Evolutionary conservation across 2,888 invertebrate species (phyloP).

Genomic region (Cheiracanthium punctorium): DNA sequence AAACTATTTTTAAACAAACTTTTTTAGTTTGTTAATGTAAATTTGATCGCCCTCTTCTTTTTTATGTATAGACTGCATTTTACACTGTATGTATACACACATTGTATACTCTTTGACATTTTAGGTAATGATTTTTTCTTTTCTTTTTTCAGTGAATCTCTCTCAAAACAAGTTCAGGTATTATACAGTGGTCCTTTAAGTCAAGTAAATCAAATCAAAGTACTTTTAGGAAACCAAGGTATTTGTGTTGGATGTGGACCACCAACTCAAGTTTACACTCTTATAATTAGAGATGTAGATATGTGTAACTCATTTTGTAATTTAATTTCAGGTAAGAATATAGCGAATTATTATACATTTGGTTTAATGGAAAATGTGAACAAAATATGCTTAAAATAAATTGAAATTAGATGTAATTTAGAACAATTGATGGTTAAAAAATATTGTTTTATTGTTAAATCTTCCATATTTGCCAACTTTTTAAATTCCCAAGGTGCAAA

Average conservation of each 20-base stretch:
- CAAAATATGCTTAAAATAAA: too few species aligned
- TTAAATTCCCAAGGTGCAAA: too few species aligned
- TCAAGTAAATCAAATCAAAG: constrained; percentile 41
- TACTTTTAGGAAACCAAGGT: constrained; percentile 49
- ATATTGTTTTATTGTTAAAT: neutral
- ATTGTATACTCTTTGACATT: neutral
- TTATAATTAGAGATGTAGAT: constrained; percentile 59
- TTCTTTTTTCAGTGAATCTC: constrained; percentile 34
- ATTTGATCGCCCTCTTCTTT: too few species aligned
- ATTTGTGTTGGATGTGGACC: constrained; percentile 37
- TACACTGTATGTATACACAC: too few species aligned
- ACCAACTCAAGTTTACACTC: constrained; percentile 26
- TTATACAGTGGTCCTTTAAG: constrained; percentile 24
- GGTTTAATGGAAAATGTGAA: too few species aligned
- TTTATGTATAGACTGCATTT: too few species aligned
- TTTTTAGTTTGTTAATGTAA: too few species aligned
- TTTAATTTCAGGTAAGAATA: constrained; percentile 43
- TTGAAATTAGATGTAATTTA: too few species aligned
- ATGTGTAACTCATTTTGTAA: constrained; percentile 49
- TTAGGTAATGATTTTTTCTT: neutral
- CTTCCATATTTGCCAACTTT: neutral
- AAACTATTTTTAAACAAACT: too few species aligned
- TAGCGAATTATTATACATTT: too few species aligned
- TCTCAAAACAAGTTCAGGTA: constrained; percentile 39
- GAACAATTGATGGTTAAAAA: neutral